A percentile compares a stretch with the other conserved stretches of the same genome.
Conservation (phyloP, 2,113 vertebrate genomes). For the Oreochromis tanganicae region DNA sequence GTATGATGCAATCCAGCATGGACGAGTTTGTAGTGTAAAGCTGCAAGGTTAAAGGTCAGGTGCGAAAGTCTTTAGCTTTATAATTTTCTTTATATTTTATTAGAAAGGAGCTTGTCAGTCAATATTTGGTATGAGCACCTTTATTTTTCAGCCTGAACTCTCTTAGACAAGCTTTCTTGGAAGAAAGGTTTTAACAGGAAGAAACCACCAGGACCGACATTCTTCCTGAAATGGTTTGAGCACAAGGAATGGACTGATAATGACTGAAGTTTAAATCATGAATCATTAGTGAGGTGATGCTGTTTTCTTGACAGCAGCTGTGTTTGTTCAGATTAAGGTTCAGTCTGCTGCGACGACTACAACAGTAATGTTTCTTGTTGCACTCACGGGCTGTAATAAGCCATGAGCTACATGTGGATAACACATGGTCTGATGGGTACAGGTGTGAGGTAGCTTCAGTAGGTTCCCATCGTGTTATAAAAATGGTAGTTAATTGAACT, state of each 20-base stretch:
- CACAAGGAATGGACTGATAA: background rate
- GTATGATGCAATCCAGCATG: background rate
- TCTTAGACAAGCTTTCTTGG: background rate
- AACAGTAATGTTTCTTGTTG: background rate
- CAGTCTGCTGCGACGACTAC: background rate
- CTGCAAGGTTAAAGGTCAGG: background rate
- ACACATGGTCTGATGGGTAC: accelerated
- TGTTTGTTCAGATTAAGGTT: background rate
- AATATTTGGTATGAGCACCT: background rate
- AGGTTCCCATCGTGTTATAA: background rate
- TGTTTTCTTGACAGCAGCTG: background rate
- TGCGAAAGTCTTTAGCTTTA: accelerated
- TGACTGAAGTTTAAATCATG: background rate
- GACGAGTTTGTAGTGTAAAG: background rate
- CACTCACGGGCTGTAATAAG: accelerated
- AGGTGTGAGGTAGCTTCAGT: background rate
- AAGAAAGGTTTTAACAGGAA: background rate
- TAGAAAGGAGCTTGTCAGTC: background rate
- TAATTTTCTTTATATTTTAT: background rate
- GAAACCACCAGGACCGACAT: background rate
- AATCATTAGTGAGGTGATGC: background rate
- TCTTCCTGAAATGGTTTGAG: background rate
- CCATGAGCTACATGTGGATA: background rate
- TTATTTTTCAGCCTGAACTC: background rate
- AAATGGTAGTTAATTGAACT: background rate